These are phyloP conservation scores for Abramis brama DNA, from an alignment of 2,113 vertebrate species.

Conservation along the genomic window DNA sequence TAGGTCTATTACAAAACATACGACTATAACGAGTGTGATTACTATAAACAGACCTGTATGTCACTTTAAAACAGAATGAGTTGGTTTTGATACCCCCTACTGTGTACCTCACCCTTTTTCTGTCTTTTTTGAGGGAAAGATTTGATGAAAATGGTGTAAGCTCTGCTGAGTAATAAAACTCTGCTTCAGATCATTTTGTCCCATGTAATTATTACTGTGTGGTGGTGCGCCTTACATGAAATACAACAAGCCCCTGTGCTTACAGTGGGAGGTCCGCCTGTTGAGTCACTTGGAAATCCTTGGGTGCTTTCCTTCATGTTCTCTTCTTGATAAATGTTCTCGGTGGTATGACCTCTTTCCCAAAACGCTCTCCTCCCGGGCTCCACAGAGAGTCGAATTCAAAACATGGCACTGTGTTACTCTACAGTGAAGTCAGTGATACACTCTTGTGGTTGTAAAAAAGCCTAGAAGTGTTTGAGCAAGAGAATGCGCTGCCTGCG, in stretches of 20 bases:
- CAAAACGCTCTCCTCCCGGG: not conserved
- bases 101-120: slow-evolving; percentile 44
- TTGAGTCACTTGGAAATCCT: slow-evolving; percentile 39
- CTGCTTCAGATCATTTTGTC: slow-evolving; percentile 46
- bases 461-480: not conserved
- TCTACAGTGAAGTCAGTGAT: too few relatives aligned
- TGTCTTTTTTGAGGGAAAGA: slow-evolving; percentile 52
- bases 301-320: slow-evolving; percentile 36
- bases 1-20: slow-evolving; percentile 23
- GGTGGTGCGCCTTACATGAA: slow-evolving; percentile 1
- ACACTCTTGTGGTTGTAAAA: not conserved
- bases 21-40: slow-evolving; percentile 32
- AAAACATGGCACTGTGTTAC: slow-evolving; percentile 12
- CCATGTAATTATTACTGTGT: slow-evolving; percentile 1
- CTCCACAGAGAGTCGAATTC: not conserved
- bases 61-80: slow-evolving; percentile 32
- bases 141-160: slow-evolving; percentile 54
- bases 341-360: slow-evolving; percentile 13
- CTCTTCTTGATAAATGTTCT: slow-evolving; percentile 16
- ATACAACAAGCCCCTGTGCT: slow-evolving; percentile 1
- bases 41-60: slow-evolving; percentile 27
- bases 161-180: slow-evolving; percentile 58
- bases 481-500: not conserved
- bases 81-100: slow-evolving; percentile 53
- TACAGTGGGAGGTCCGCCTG: slow-evolving; percentile 29